Base-by-base conservation (phyloP, 2,888 invertebrate genomes). In the Steinernema carpocapsae region DNA sequence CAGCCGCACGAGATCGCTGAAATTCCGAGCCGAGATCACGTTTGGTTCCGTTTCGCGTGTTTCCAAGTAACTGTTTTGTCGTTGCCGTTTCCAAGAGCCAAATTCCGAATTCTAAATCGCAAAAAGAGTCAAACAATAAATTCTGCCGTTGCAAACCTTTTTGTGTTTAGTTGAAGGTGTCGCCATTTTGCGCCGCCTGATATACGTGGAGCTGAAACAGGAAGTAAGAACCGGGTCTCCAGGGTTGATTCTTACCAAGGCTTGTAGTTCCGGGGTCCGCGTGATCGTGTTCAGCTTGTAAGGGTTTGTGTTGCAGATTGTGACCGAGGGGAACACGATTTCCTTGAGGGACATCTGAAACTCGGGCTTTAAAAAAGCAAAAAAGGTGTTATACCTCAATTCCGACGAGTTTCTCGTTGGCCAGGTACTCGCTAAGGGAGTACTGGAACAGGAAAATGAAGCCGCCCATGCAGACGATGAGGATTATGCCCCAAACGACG, bases 301-400 rank as follows among this genome's bases (percentile, higher is more conserved):
- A 7, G 83, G 83, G 52, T 83, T 83, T 59, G 80, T 83, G 72
- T 83, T 83, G 77, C 83, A 83, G 76, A 83, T 82, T 17, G 83
- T 83, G 43, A 83, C 78, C 26, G 82, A 82, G 12, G 83, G 83
- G 72, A 82, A 83, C 70, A 77, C 76, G 3, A 77, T 74, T 22
- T 78, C 78, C 43, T 80, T 78, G 14, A 82, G 74, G 22, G 77
- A 79, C n/a, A 81, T 72, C 80, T 80, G 72, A 32, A 64, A 29
- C 17, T 43, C 26, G 17, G 10, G 17, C 6, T 24, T 17, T 7
- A 4, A 4, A 19, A n/a, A 12, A 4, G 4, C 6, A 17, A 17
- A 64, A 29, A 3, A 64, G 6, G 22, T 24, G 24, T 1, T 3
- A 10, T 26, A 46, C 45, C 45, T 46, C 71, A 24, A 46, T 71